Percentiles rank a stretch among this genome's conserved stretches.
These are phyloP conservation scores for Sinella curviseta DNA, from an alignment of 1,140 invertebrate species.

Conservation along the genomic window DNA sequence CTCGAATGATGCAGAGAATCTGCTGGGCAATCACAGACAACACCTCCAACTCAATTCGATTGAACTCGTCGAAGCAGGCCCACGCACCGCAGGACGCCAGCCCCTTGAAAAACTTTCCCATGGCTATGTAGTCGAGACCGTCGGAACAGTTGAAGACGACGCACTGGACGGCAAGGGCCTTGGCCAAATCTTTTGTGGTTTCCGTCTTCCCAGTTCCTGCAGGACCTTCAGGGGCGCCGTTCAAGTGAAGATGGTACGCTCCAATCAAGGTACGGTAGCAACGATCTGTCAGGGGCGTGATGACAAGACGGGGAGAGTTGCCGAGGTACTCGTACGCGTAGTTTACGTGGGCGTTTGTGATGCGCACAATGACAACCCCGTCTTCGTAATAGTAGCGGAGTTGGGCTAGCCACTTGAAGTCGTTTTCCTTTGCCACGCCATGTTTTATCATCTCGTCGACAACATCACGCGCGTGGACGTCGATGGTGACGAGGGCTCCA, in stretches of 20 bases:
- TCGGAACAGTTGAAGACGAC: slow-evolving; percentile 94
- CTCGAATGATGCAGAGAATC: slow-evolving; percentile 76
- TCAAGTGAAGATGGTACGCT: slow-evolving; percentile 81
- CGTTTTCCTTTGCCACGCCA: slow-evolving; percentile 69
- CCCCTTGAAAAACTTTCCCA: slow-evolving; percentile 72
- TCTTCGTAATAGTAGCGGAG: slow-evolving; percentile 83
- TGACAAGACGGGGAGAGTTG: slow-evolving; percentile 71
- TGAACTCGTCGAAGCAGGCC: slow-evolving; percentile 95
- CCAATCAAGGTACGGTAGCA: slow-evolving; percentile 86
- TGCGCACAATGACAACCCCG: slow-evolving; percentile 72
- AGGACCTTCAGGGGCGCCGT: slow-evolving; percentile 85
- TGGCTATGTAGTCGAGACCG: slow-evolving; percentile 55
- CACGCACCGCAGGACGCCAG: slow-evolving; percentile 84
- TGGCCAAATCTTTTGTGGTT: slow-evolving; percentile 84
- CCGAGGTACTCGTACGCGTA: slow-evolving; percentile 92
- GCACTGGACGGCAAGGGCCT: slow-evolving; percentile 86
- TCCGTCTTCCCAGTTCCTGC: slow-evolving; percentile 90
- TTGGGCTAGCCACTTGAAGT: slow-evolving; percentile 90
- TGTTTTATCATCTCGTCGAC: slow-evolving; percentile 71
- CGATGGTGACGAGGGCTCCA: slow-evolving; percentile 83
- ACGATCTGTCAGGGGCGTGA: slow-evolving; percentile 66
- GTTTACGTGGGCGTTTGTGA: slow-evolving; percentile 78
- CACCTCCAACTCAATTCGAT: slow-evolving; percentile 87
- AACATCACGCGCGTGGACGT: slow-evolving; percentile 89
- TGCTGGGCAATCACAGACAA: slow-evolving; percentile 81